These are phyloP conservation scores for Lophotis ruficrista DNA, from an alignment of 2,113 vertebrate species.

Conservation along the genomic window DNA sequence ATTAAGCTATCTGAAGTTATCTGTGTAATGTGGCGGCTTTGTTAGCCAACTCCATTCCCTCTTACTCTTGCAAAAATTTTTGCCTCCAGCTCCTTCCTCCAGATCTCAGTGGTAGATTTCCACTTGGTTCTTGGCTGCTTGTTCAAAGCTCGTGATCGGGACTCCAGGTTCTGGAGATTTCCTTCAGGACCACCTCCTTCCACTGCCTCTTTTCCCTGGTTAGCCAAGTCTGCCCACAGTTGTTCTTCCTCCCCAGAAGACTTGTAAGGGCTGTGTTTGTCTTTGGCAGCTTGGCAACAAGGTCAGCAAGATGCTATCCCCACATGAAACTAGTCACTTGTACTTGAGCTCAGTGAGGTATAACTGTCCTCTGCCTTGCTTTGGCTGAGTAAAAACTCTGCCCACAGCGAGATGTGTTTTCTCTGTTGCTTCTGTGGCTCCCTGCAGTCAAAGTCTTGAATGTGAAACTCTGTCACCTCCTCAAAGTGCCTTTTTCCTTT, in stretches of 20 bases:
- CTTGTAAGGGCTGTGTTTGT: not conserved
- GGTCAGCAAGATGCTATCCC: not conserved
- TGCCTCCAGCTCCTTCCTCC: constrained; percentile 5
- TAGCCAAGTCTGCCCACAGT: not conserved
- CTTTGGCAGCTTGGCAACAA: not conserved
- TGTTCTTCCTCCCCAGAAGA: not conserved
- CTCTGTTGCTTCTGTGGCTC: not conserved
- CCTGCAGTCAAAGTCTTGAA: not conserved
- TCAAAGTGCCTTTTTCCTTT: not conserved
- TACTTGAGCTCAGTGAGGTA: not conserved
- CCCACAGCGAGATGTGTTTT: not conserved
- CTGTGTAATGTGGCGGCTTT: constrained; percentile 15
- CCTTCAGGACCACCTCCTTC: not conserved
- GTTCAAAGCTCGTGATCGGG: not conserved
- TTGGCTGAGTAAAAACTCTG: not conserved
- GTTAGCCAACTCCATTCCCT: constrained; percentile 20
- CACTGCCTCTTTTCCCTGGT: not conserved
- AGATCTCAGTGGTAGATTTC: constrained; percentile 1
- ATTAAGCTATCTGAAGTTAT: constrained; percentile 48
- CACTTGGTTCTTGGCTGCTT: constrained; percentile 1
- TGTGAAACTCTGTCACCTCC: not conserved
- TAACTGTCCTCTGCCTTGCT: not conserved
- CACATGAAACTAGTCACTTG: not conserved
- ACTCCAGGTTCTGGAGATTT: not conserved
- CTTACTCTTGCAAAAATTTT: not conserved